Conservation (phyloP, 2,888 invertebrate species). For the Platycheirus rosarum region DNA sequence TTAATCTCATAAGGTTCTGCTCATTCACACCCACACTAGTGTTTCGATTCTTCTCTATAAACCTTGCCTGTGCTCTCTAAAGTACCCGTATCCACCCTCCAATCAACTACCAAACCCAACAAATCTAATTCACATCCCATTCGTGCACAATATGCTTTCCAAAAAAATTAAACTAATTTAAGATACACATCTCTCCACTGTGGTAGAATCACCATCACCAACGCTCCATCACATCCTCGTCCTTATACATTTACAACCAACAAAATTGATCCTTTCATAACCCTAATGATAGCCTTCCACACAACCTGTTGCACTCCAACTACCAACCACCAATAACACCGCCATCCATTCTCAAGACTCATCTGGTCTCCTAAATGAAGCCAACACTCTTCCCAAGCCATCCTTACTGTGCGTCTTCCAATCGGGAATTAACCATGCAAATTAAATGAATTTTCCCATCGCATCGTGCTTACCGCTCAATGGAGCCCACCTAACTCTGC, state of each 20-base stretch:
- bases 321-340: constrained; percentile 36
- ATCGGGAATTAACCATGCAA: constrained; percentile 70
- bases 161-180: constrained; percentile 79
- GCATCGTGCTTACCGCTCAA: constrained; percentile 41
- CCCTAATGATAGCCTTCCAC: constrained; percentile 72
- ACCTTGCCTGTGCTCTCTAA: too few species aligned
- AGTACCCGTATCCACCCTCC: constrained; percentile 35
- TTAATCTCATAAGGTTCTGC: too few species aligned
- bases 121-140: constrained; percentile 64
- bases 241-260: constrained; percentile 72
- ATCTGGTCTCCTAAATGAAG: constrained; percentile 37
- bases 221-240: too few species aligned
- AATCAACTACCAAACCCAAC: constrained; percentile 56
- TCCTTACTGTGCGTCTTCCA: constrained; percentile 19
- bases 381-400: constrained; percentile 51
- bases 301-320: constrained; percentile 63
- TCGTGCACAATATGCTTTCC: constrained; percentile 54
- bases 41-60: too few species aligned
- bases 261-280: constrained; percentile 71
- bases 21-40: too few species aligned
- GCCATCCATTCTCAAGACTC: constrained; percentile 2
- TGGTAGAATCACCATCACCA: constrained; percentile 46
- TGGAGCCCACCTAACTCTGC: constrained; percentile 18
- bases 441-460: constrained; percentile 74
- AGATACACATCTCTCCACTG: constrained; percentile 78